Evolutionary conservation across 2,797 vertebrate genomes (phyloP), one percentile per base, ranked within the genome.

Genomic region (Lithobates pipiens): DNA sequence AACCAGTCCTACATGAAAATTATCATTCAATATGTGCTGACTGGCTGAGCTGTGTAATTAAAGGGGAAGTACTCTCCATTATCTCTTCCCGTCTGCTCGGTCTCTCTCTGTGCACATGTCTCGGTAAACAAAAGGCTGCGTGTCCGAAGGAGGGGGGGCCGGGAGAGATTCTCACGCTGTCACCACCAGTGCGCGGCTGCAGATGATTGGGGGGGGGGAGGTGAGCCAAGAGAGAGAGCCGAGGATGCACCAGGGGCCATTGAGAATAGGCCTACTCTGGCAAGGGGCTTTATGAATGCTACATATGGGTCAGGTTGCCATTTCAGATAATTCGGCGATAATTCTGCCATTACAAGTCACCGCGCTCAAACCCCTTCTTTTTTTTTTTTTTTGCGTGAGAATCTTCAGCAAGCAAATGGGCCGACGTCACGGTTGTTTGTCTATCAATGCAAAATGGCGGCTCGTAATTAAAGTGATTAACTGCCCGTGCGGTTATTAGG

Each of bases 81-180:
- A 86, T 86, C 75, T 76, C 27, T 71, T 71, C 57, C 85, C 80
- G 76, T 76, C 80, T 82, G 85, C 70, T 74, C 68, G 39, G 27
- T 71, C 74, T 73, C 75, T 83, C 29, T 46, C 67, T 29, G 23
- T 68, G 76, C 80, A 86, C 82, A 78, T 82, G 85, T 83, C 85
- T 69, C 76, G 6, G 76, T 78, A 83, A 54, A 86, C 85, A 86
- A 86, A 68, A 71, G 57, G 67, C 74, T 50, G 34, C 29, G 36
- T 36, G 78, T 77, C 36, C 63, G 81, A 82, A 63, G 54, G 36
- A 74, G 63, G 72, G 67, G n/a, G 44, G 69, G 74, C 21, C n/a
- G 29, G 11, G 13, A 7, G 34, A 78, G 82, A 86, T 86, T 86
- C 85, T 86, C 85, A 86, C 85, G 85, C 85, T 86, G 85, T 86